A percentile compares a stretch with the other conserved stretches of the same genome.
Conservation (phyloP, 1,140 invertebrate species). For the Drosophila nigromelanica region DNA sequence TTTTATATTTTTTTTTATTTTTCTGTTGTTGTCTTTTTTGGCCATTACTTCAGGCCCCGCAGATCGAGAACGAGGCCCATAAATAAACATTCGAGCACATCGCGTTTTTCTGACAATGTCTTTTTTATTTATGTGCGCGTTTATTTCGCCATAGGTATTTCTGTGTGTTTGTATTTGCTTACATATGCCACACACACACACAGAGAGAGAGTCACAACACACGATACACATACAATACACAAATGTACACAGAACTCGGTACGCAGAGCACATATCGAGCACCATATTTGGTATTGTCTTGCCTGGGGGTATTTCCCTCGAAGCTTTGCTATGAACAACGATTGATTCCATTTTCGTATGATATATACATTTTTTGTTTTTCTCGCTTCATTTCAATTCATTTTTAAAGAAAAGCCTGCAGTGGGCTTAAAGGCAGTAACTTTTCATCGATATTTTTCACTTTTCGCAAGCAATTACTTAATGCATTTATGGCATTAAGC, state of each 20-base stretch:
- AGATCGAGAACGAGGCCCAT: conserved; percentile 38
- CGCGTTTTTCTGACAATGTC: conserved; percentile 55
- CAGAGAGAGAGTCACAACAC: neutral
- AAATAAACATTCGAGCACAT: conserved; percentile 57
- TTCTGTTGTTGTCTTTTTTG: conserved; percentile 2
- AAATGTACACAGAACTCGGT: conserved; percentile 5
- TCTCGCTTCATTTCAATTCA: neutral
- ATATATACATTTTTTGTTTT: conserved; percentile 7
- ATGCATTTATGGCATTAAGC: conserved; percentile 1
- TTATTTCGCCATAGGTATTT: conserved; percentile 54
- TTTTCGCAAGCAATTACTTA: conserved; percentile 19
- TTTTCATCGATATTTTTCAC: neutral
- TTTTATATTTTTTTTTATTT: neutral
- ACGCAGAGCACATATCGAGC: conserved; percentile 26
- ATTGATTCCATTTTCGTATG: conserved; percentile 33
- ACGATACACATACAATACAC: conserved; percentile 13
- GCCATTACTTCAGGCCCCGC: conserved; percentile 14
- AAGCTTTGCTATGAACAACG: conserved; percentile 30
- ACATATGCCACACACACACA: conserved; percentile 44
- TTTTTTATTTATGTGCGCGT: conserved; percentile 57
- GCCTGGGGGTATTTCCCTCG: conserved; percentile 29
- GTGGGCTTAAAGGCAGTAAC: conserved; percentile 1
- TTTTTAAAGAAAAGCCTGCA: neutral
- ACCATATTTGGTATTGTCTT: conserved; percentile 52
- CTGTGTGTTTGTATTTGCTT: conserved; percentile 52